Evolutionary conservation across 2,888 invertebrate species (phyloP).

Genomic region (Belgica antarctica): DNA sequence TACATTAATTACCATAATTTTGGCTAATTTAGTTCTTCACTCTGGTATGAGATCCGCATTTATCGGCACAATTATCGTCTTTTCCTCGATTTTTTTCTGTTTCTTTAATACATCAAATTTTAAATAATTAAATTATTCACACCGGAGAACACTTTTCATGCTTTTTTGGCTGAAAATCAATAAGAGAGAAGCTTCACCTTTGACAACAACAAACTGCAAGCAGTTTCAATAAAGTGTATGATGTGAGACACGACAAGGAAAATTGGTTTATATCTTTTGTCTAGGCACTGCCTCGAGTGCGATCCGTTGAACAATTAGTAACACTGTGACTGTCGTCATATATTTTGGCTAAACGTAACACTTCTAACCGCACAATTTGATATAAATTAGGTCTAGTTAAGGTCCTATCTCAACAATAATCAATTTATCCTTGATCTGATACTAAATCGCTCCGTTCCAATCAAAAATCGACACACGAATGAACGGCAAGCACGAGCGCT

Average conservation of each 20-base stretch:
- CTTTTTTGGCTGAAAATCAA: constrained; percentile 16
- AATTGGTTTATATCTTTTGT: background rate
- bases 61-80: constrained; percentile 10
- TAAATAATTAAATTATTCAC: constrained; percentile 39
- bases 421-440: constrained; percentile 39
- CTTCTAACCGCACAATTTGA: constrained; percentile 23
- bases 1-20: constrained; percentile 41
- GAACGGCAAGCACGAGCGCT: background rate
- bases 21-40: constrained; percentile 27
- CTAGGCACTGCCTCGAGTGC: background rate
- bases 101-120: background rate
- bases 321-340: background rate
- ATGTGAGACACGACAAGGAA: background rate
- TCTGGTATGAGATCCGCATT: constrained; percentile 31
- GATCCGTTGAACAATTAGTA: background rate
- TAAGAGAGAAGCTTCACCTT: constrained; percentile 2
- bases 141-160: constrained; percentile 17
- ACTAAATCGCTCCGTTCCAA: constrained; percentile 40
- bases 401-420: constrained; percentile 44
- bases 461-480: constrained; percentile 44
- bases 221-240: background rate
- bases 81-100: background rate
- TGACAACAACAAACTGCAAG: constrained; percentile 12
- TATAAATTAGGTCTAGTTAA: constrained; percentile 24
- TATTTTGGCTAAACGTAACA: constrained; percentile 7